phyloP scores from a whole-genome alignment of 2,113 vertebrate genomes.

The Brachypteracias leptosomus region DNA sequence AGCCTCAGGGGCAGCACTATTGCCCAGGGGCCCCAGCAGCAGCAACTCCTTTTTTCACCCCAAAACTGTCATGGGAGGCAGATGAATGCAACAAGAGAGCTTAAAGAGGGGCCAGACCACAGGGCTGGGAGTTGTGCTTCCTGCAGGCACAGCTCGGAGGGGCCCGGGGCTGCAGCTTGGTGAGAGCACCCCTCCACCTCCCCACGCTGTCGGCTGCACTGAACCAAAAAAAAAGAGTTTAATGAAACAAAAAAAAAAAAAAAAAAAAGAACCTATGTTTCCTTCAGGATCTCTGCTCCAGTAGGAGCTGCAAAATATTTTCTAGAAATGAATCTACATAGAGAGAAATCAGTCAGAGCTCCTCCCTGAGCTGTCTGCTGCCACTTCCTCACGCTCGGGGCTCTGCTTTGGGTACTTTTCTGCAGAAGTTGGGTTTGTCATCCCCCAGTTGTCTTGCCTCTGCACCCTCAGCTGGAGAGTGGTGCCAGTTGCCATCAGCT shows the following conservation, averaged over 20 bases:
- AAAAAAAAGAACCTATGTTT: not conserved
- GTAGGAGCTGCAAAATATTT: not conserved
- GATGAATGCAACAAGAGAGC: not conserved
- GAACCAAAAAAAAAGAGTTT: not conserved
- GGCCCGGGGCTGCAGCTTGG: accelerated
- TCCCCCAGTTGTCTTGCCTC: not conserved
- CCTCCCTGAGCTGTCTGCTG: not conserved
- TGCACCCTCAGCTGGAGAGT: not conserved
- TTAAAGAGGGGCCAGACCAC: not conserved
- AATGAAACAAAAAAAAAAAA: not conserved
- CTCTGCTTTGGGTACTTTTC: not conserved
- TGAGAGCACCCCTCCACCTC: not conserved
- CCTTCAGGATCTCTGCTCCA: not conserved
- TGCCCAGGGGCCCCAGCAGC: not conserved
- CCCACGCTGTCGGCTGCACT: not conserved
- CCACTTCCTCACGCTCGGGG: accelerated
- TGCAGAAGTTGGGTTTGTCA: not conserved
- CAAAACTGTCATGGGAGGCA: not conserved
- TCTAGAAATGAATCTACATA: not conserved
- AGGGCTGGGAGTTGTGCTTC: not conserved
- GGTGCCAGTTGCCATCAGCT: not conserved
- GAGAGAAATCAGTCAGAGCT: not conserved
- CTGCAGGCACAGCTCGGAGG: not conserved
- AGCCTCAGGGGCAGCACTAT: not conserved
- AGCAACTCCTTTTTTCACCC: not conserved